A percentile compares a stretch with the other conserved stretches of the same genome.
These are phyloP conservation scores for Rutpela maculata DNA, from an alignment of 2,888 invertebrate species.

Conservation along the genomic window DNA sequence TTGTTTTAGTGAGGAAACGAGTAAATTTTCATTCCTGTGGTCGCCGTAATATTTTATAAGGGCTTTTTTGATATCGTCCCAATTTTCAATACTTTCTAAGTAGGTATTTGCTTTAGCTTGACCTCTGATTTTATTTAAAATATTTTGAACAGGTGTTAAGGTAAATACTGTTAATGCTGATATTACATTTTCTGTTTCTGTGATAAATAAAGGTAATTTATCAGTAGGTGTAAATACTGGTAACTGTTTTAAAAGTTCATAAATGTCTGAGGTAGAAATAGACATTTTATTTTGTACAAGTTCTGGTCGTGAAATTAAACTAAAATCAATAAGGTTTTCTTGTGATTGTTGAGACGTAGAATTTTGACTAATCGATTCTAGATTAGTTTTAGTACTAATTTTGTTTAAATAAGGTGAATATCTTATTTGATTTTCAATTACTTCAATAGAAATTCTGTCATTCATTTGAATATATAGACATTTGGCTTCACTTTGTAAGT, in stretches of 20 bases:
- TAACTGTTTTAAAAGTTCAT: not conserved
- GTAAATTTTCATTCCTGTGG: slow-evolving; percentile 11
- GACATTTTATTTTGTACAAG: not conserved
- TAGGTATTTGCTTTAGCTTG: slow-evolving; percentile 3
- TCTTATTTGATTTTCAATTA: not conserved
- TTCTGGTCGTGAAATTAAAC: not conserved
- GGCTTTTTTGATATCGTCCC: not conserved
- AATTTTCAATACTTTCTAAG: not conserved
- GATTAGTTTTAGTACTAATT: not conserved
- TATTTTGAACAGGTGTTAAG: not conserved
- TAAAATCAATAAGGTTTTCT: too few species aligned
- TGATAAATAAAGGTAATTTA: slow-evolving; percentile 19
- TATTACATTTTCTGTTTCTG: not conserved
- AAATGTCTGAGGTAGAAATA: not conserved
- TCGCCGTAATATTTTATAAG: not conserved
- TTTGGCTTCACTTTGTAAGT: not conserved
- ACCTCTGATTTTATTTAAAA: slow-evolving; percentile 15
- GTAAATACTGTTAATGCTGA: not conserved
- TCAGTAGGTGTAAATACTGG: slow-evolving; percentile 7
- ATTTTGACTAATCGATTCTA: not conserved
- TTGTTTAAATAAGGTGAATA: not conserved
- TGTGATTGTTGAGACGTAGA: not conserved
- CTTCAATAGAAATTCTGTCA: not conserved
- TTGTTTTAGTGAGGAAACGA: slow-evolving; percentile 2
- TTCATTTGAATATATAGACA: not conserved